Conservation (phyloP, 37 sponge, comb jelly and placozoan genomes). For the Lycopodina hypogea region DNA sequence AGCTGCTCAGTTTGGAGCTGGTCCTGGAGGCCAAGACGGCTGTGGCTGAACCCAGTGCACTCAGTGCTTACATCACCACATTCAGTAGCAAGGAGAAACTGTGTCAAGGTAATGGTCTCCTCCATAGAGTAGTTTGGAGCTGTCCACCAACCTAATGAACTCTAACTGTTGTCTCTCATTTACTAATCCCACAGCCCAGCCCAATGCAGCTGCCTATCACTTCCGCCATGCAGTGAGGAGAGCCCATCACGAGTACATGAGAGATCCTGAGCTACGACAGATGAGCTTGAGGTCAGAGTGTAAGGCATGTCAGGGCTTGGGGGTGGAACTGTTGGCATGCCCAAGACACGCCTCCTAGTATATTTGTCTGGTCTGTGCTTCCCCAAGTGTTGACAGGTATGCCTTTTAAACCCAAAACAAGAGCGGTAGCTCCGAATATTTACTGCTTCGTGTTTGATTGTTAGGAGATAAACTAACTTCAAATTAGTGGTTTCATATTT, state of each 20-base stretch:
- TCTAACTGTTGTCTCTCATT: not conserved
- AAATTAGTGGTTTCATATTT: too few species aligned
- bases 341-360: too few species aligned
- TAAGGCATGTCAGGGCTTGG: too few species aligned
- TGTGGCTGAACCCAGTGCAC: not conserved
- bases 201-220: slow-evolving; percentile 26
- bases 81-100: slow-evolving; percentile 16
- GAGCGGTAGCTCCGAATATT: too few species aligned
- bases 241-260: slow-evolving; percentile 53
- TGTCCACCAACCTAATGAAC: too few species aligned
- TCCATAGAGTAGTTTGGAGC: not conserved
- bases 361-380: too few species aligned
- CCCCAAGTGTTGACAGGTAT: too few species aligned
- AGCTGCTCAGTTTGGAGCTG: slow-evolving; percentile 23
- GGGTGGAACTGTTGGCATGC: too few species aligned
- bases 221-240: slow-evolving; percentile 64
- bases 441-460: too few species aligned
- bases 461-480: too few species aligned
- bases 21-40: not conserved
- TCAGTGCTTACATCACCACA: not conserved
- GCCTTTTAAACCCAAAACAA: too few species aligned
- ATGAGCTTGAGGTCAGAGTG: slow-evolving; percentile 40
- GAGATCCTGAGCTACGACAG: slow-evolving; percentile 55
- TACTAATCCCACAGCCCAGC: slow-evolving; percentile 4
- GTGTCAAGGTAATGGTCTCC: slow-evolving; percentile 47